phyloP scores from a whole-genome alignment of 2,888 invertebrate genomes.

The Charanyca ferruginea region DNA sequence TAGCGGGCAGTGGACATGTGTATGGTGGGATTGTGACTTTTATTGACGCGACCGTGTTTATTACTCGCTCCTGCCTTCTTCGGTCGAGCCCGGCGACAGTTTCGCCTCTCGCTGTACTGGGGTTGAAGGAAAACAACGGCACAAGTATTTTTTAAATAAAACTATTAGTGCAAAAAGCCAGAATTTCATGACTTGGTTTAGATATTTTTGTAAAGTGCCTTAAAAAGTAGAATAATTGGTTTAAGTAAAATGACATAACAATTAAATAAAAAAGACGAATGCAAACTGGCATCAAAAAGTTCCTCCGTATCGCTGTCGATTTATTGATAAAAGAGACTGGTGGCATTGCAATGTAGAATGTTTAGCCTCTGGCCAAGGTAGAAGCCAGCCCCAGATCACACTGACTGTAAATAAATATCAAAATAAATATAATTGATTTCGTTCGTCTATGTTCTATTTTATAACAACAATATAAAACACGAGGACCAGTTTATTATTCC shows the following conservation, averaged over 20 bases:
- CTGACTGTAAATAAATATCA: background rate
- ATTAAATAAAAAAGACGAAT: background rate
- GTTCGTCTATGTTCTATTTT: background rate
- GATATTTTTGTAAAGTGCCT: background rate
- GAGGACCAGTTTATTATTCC: background rate
- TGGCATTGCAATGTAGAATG: background rate
- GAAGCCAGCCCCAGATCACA: background rate
- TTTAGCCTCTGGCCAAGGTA: background rate
- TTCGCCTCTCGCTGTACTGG: slow-evolving; percentile 66
- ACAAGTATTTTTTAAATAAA: slow-evolving; percentile 31
- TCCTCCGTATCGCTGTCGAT: background rate
- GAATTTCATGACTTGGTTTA: background rate
- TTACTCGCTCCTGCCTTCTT: slow-evolving; percentile 78
- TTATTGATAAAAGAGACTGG: background rate
- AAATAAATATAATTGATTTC: background rate
- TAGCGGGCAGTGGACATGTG: slow-evolving; percentile 81
- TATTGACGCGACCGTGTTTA: slow-evolving; percentile 87
- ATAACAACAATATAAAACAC: background rate
- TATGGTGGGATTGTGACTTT: slow-evolving; percentile 85
- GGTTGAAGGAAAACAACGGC: slow-evolving; percentile 53
- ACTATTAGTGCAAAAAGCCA: background rate
- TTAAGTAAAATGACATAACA: no score
- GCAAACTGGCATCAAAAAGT: background rate
- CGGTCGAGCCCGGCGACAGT: slow-evolving; percentile 70
- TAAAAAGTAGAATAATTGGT: background rate